Conservation (phyloP, 23 tunicate species). For the Trididemnum clinides region DNA sequence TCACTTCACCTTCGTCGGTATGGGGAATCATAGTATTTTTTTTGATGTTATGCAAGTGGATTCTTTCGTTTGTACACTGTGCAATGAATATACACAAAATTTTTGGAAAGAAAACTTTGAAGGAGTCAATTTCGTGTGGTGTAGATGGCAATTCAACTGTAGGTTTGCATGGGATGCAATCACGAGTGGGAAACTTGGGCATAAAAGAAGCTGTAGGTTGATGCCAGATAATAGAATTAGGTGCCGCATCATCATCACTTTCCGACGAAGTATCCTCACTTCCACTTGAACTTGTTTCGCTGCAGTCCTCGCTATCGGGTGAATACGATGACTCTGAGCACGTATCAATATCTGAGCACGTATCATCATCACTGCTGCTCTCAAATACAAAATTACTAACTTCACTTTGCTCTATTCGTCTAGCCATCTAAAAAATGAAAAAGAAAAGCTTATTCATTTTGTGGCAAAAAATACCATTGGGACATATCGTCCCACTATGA, state of each 20-base stretch:
- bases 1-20: conserved; percentile 22
- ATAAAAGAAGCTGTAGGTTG: conserved; percentile 24
- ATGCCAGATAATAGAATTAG: conserved; percentile 13
- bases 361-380: conserved; percentile 24
- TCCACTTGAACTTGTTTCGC: conserved; percentile 13
- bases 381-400: conserved; percentile 18
- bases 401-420: background rate
- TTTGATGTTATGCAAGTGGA: conserved; percentile 11
- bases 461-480: conserved; percentile 22
- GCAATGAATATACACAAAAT: conserved; percentile 22
- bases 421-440: conserved; percentile 18
- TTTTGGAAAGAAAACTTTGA: background rate
- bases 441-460: conserved; percentile 10
- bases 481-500: background rate
- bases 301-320: conserved; percentile 19
- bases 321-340: conserved; percentile 18
- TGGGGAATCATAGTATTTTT: conserved; percentile 26
- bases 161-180: conserved; percentile 19
- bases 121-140: conserved; percentile 7
- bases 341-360: no score
- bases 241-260: conserved; percentile 16
- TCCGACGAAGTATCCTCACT: conserved; percentile 13
- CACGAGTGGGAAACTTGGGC: conserved; percentile 24
- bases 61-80: conserved; percentile 27
- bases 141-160: conserved; percentile 9